Conservation (phyloP, 2,888 invertebrate genomes). For the Thysanoteuthis rhombus region DNA sequence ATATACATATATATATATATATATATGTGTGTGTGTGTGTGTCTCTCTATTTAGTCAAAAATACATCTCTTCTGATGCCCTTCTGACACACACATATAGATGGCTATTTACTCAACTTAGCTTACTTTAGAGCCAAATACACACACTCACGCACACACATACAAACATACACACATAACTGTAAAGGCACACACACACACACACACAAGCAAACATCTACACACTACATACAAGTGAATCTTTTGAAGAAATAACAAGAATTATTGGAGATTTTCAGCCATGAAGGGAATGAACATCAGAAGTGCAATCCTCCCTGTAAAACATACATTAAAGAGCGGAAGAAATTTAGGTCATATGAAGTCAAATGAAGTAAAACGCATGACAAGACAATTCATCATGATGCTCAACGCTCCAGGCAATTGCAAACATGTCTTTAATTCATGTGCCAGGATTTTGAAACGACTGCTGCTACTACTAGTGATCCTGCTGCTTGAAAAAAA, state of each 20-base stretch:
- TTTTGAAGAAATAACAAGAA: not conserved
- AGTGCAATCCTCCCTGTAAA: not conserved
- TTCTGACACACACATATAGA: too few species aligned
- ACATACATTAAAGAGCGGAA: not conserved
- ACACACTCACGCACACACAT: too few species aligned
- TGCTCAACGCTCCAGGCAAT: not conserved
- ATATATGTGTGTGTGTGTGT: too few species aligned
- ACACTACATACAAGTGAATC: too few species aligned
- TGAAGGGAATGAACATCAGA: not conserved
- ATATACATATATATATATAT: too few species aligned
- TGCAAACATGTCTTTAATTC: not conserved
- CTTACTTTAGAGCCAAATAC: too few species aligned
- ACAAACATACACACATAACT: too few species aligned
- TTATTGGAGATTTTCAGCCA: not conserved
- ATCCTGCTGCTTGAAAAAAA: not conserved
- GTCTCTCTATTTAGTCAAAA: too few species aligned
- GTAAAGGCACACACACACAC: too few species aligned
- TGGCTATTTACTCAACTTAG: too few species aligned
- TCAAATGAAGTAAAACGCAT: not conserved
- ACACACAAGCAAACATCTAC: too few species aligned
- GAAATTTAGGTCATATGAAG: not conserved
- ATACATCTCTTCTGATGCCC: too few species aligned
- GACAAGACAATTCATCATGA: not conserved
- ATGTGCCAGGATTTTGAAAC: not conserved
- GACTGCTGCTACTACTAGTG: not conserved